These are phyloP conservation scores for Endotricha flammealis DNA, from an alignment of 2,888 invertebrate species.

Conservation along the genomic window DNA sequence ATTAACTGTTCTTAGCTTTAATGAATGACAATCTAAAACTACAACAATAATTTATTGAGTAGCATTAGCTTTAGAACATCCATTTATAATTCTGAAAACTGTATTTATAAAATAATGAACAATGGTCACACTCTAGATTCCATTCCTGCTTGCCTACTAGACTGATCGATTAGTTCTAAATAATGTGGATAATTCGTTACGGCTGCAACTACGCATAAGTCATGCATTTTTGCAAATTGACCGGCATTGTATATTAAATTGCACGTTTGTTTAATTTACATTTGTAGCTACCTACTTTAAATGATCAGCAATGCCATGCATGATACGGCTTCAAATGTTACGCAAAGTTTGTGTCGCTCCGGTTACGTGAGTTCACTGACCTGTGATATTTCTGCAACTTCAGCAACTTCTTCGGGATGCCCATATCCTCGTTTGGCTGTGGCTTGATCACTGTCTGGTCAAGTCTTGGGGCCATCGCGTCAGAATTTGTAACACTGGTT, in stretches of 20 bases:
- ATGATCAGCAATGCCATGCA: conserved; percentile 15
- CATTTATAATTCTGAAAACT: too few relatives aligned
- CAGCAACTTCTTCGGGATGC: conserved; percentile 64
- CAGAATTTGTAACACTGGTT: conserved; percentile 78
- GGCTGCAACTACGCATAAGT: background rate
- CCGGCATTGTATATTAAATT: too few relatives aligned
- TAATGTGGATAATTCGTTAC: too few relatives aligned
- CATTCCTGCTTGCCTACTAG: background rate
- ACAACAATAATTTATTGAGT: too few relatives aligned
- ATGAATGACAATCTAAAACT: too few relatives aligned
- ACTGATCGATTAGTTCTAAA: background rate
- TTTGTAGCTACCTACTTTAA: background rate
- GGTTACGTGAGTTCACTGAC: conserved; percentile 68
- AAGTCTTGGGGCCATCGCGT: conserved; percentile 74
- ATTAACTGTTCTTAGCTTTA: too few relatives aligned
- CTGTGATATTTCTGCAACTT: conserved; percentile 78
- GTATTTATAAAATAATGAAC: too few relatives aligned
- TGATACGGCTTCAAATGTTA: conserved; percentile 37
- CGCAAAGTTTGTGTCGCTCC: conserved; percentile 40
- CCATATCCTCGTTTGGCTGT: conserved; percentile 53
- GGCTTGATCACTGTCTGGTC: conserved; percentile 53
- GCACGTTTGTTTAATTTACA: too few relatives aligned
- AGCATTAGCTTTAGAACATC: too few relatives aligned
- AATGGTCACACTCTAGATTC: background rate
- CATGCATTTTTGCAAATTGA: background rate